Evolutionary conservation across 2,888 invertebrate genomes (phyloP).

Genomic region (Aphidius colemani): DNA sequence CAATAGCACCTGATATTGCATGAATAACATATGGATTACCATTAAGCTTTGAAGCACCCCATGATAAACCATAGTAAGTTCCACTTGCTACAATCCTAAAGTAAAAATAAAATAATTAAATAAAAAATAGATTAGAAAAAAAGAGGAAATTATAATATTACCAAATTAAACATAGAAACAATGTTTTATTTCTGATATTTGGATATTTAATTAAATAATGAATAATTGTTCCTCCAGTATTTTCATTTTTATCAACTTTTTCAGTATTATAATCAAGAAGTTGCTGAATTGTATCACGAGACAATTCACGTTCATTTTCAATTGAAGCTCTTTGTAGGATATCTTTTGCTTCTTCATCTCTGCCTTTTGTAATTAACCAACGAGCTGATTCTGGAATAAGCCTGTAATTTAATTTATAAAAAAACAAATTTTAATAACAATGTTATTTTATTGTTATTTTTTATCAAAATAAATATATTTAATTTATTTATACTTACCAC

Average conservation of each 20-base stretch:
- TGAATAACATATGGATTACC: slow-evolving; percentile 76
- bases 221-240: slow-evolving; percentile 60
- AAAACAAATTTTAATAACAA: too few relatives aligned
- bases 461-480: background rate
- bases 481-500: slow-evolving; percentile 61
- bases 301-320: slow-evolving; percentile 68
- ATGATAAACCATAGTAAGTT: slow-evolving; percentile 78
- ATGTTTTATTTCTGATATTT: slow-evolving; percentile 68
- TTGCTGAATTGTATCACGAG: slow-evolving; percentile 63
- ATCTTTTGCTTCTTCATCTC: slow-evolving; percentile 66
- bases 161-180: slow-evolving; percentile 78
- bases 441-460: background rate
- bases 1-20: slow-evolving; percentile 75
- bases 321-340: slow-evolving; percentile 69
- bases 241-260: slow-evolving; percentile 42
- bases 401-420: slow-evolving; percentile 48
- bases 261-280: slow-evolving; percentile 61
- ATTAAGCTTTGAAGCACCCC: slow-evolving; percentile 74
- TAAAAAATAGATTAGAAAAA: background rate
- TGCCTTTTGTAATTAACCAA: slow-evolving; percentile 72
- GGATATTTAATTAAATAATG: slow-evolving; percentile 68
- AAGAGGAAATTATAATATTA: slow-evolving; percentile 53
- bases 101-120: background rate
- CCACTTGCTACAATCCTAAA: slow-evolving; percentile 75
- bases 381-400: slow-evolving; percentile 76